Evolutionary conservation across 2,888 invertebrate species (phyloP), one percentile per base, ranked within the genome.

Genomic region (Troides aeacus): DNA sequence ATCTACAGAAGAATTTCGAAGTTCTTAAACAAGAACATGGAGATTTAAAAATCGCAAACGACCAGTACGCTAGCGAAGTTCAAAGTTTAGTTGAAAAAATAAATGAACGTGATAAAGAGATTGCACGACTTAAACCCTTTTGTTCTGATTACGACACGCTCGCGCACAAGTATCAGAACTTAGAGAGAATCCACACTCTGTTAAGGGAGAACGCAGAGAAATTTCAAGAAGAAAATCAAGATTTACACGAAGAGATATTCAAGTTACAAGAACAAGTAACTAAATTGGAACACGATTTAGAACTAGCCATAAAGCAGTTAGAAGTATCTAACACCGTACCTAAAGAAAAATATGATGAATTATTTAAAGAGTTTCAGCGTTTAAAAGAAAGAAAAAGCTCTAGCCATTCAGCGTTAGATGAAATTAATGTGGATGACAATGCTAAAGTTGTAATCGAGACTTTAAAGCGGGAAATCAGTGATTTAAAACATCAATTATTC

Each of bases 151-250:
- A 85, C 57, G 91, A 92, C 21, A 92, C 90, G 5, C 73, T 92
- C 57, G 84, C 82, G 60, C 90, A 92, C 73, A 93, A 93, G 76
- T 92, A 92, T 81, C 88, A 90, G 73, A 92, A 90, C 79, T 80
- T 93, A 56, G 93, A 93, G 78, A 89, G 85, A 66, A 83, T 93
- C 70, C 87, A 93, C 71, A 80, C 87, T 61, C 73, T 92, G 17
- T 74, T 93, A 61, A 87, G 84, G 74, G 93, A 92, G 77, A 92
- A 92, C 60, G 90, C 90, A 46, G 93, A 93, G 71, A 93, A 91
- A 72, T 92, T 92, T 73, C 92, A 93, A 80, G 93, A 93, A 80
- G 93, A 93, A 77, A 93, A 93, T 76, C 90, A 92, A 76, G 90
- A 92, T n/a, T 78, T 93, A 66, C 90, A 93, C 58, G 93, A 93